These are phyloP conservation scores for Grammatotria lemairii DNA, from an alignment of 2,113 vertebrate genomes.

Conservation along the genomic window DNA sequence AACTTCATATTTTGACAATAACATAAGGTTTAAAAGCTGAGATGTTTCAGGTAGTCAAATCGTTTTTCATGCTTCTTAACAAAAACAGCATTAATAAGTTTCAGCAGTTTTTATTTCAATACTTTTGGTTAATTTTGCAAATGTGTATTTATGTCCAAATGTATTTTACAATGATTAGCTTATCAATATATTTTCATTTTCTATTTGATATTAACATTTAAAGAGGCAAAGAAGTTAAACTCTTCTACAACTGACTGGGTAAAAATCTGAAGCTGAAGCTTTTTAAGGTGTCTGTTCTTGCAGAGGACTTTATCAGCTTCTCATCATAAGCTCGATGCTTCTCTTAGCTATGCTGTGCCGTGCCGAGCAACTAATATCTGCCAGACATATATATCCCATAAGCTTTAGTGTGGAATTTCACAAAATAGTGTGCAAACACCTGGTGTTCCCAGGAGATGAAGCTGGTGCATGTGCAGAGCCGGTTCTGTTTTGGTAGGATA, in stretches of 20 bases:
- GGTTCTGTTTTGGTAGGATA: neutral
- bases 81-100: neutral
- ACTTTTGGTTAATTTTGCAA: neutral
- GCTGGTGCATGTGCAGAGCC: neutral
- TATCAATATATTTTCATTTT: neutral
- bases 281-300: neutral
- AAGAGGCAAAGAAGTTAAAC: fast-evolving
- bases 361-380: neutral
- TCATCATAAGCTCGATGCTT: fast-evolving
- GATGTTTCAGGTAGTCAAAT: neutral
- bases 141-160: neutral
- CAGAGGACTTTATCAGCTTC: neutral
- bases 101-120: neutral
- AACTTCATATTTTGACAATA: neutral
- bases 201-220: fast-evolving
- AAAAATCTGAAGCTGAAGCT: neutral
- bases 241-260: fast-evolving
- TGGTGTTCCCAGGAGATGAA: neutral
- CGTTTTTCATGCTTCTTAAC: neutral
- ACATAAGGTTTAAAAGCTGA: fast-evolving
- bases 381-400: neutral
- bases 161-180: neutral
- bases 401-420: neutral
- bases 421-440: neutral
- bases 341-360: neutral